Evolutionary conservation across 1,140 invertebrate species (phyloP).

Genomic region (Choristoneura fumiferana): DNA sequence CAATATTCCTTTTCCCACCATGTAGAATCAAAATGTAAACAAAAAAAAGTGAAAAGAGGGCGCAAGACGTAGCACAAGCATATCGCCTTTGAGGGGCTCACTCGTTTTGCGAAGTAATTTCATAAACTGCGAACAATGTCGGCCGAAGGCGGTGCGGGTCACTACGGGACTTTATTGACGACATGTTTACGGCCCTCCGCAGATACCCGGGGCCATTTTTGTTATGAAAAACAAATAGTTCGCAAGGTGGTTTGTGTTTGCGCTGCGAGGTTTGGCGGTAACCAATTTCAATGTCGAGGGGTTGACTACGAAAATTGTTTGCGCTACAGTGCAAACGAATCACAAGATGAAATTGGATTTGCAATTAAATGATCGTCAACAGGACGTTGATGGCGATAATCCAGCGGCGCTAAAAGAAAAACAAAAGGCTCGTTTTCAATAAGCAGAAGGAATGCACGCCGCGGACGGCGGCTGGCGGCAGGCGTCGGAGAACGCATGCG

Average conservation of each 20-base stretch:
- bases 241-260: constrained; percentile 11
- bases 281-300: constrained; percentile 6
- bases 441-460: constrained; percentile 45
- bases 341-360: not conserved
- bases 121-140: constrained; percentile 49
- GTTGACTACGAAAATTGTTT: not conserved
- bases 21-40: not conserved
- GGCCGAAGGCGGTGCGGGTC: constrained; percentile 34
- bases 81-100: constrained; percentile 29
- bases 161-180: constrained; percentile 39
- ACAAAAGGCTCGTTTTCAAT: constrained; percentile 27
- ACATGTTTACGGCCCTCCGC: constrained; percentile 43
- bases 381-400: too few species aligned
- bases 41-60: not conserved
- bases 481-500: constrained; percentile 24
- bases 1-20: not conserved
- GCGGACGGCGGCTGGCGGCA: constrained; percentile 31
- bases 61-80: constrained; percentile 42
- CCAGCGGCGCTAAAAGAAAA: not conserved
- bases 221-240: constrained; percentile 32
- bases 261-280: not conserved
- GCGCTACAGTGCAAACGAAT: not conserved
- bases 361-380: too few species aligned
- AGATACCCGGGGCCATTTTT: constrained; percentile 31
- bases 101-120: constrained; percentile 43